Conservation (phyloP, 2,797 vertebrate genomes). For the Chelidonichthys spinosus region DNA sequence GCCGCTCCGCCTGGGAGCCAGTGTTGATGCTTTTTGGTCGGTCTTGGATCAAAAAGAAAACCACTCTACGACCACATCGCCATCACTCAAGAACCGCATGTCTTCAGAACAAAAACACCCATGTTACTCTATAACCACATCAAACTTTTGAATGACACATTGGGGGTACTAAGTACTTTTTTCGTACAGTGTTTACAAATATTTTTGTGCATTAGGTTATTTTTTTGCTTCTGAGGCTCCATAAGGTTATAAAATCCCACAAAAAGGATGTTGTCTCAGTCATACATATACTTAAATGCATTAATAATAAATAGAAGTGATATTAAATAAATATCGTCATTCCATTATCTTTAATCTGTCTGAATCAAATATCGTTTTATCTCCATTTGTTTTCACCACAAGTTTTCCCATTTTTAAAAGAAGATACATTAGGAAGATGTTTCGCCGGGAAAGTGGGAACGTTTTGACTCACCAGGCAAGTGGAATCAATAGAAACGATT, state of each 20-base stretch:
- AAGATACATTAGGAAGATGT: not conserved
- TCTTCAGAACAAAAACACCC: constrained; percentile 11
- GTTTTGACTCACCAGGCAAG: not conserved
- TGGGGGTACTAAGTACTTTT: constrained; percentile 1
- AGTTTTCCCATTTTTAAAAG: not conserved
- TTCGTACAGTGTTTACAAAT: constrained; percentile 1
- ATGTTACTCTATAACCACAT: constrained; percentile 34
- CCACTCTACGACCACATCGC: constrained; percentile 28
- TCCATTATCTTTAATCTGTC: not conserved
- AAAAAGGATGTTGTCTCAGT: not conserved
- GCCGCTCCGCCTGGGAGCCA: not conserved
- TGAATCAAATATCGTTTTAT: not conserved
- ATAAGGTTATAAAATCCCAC: not conserved
- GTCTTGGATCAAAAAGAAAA: constrained; percentile 16
- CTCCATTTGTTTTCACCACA: not conserved
- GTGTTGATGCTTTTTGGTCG: not conserved
- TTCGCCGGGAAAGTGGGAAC: not conserved
- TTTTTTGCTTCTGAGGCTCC: not conserved
- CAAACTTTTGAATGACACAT: constrained; percentile 5
- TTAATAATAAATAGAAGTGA: not conserved
- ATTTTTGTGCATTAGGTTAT: constrained; percentile 3
- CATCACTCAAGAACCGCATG: constrained; percentile 37
- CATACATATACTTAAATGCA: not conserved
- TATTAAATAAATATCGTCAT: constrained; percentile 1
- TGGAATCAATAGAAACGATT: not conserved